Evolutionary conservation across 2,888 invertebrate species (phyloP), one percentile per base, ranked within the genome.

Genomic region (Siphonodentalium dalli): DNA sequence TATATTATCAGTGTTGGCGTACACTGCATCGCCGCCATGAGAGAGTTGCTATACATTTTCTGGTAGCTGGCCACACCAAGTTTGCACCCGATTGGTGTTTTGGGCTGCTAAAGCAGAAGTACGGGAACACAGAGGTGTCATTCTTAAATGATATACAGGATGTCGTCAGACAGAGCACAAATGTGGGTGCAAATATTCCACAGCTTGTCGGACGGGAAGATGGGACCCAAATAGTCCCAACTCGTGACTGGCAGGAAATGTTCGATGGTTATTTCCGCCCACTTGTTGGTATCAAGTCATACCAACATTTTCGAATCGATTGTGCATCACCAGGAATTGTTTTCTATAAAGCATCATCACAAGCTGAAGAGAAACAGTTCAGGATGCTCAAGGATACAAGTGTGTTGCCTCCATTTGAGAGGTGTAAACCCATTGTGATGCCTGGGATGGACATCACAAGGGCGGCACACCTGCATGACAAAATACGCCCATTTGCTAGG

Each of bases 61-160:
- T 61, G 29, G 37, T 45, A 15, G 34, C 44, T 8, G 57, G 59
- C 7, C 59, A 61, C 31, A 57, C 59, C 5, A 60, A 60, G 33
- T 60, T 60, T 40, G 35, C 56, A 3, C 61, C 62, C 27, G 62
- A 57, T 24, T 53, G 57, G 53, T 61, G 57, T 40, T 60, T 60
- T 31, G 59, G 59, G 3, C 38, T 61, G 0, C n/a, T 61, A 9
- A 61, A 63, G 35, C 23, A 33, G 6, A 23, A 31, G 9, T 63
- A 33, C 28, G 34, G 47, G 6, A 8, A 33, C 11, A 20, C 31
- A 6, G 9, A 20, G 6, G 60, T 58, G 6, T 40, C 40, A 24
- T 43, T 44, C 23, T 37, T 60, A 11, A 35, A 31, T 39, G 59
- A 56, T 9, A 13, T 59, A 6, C 11, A 3, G 1, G 24, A 38